Evolutionary conservation across 2,113 vertebrate species (phyloP).

Genomic region (Tringa solitaria): DNA sequence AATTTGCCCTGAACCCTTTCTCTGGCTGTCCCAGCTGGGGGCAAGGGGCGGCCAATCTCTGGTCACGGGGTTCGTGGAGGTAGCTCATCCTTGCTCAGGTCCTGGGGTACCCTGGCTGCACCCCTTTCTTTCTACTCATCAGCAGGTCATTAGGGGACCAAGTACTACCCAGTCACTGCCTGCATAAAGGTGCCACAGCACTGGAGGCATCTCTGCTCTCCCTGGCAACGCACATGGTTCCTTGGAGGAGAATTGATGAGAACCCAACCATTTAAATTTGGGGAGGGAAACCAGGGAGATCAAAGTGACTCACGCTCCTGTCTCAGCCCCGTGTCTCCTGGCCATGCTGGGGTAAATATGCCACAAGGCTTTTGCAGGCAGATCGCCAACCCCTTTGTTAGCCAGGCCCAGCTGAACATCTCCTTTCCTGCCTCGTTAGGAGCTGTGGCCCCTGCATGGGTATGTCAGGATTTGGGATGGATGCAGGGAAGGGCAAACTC

Average conservation of each 20-base stretch:
- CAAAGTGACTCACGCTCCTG: neutral
- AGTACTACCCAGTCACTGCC: neutral
- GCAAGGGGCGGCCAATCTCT: neutral
- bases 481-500: neutral
- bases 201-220: neutral
- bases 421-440: neutral
- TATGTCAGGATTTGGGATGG: neutral
- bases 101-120: neutral
- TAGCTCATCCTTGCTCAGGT: neutral
- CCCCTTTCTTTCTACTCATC: neutral
- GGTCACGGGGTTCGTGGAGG: accelerated
- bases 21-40: neutral
- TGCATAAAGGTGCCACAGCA: neutral
- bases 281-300: neutral
- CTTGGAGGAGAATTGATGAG: neutral
- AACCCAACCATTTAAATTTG: neutral
- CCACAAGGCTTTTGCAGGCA: neutral
- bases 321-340: neutral
- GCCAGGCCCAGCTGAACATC: neutral
- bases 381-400: accelerated
- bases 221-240: neutral
- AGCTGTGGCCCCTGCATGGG: neutral
- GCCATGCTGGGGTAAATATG: neutral
- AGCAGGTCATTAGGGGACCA: neutral
- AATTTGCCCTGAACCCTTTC: neutral